phyloP scores from a whole-genome alignment of 2,888 invertebrate genomes.

The Orthosia cruda region DNA sequence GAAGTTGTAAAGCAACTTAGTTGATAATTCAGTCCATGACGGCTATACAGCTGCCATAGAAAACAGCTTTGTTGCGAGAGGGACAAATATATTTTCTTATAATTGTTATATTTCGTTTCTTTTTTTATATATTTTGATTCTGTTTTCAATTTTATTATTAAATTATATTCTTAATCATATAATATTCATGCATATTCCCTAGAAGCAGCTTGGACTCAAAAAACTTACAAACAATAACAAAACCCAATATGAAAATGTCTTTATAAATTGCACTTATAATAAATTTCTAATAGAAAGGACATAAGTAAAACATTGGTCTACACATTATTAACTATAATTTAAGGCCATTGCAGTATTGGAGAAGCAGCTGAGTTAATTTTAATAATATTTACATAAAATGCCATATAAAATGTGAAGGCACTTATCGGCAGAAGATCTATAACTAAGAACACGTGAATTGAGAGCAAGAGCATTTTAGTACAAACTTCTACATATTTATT shows the following conservation, averaged over 20 bases:
- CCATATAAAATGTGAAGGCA: conserved; percentile 55
- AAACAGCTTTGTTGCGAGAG: too few relatives aligned
- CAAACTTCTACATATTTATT: neutral
- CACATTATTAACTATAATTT: neutral
- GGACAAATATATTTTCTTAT: too few relatives aligned
- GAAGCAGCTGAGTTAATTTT: conserved; percentile 17
- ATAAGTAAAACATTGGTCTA: neutral
- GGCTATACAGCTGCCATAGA: too few relatives aligned
- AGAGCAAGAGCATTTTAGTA: conserved; percentile 34
- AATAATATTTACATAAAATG: conserved; percentile 37
- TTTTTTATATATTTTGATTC: too few relatives aligned
- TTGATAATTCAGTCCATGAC: too few relatives aligned
- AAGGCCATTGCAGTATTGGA: conserved; percentile 27
- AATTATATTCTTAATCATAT: too few relatives aligned
- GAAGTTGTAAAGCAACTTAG: too few relatives aligned
- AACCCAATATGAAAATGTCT: neutral
- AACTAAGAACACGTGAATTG: conserved; percentile 15
- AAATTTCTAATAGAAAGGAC: neutral
- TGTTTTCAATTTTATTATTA: too few relatives aligned
- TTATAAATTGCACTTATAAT: neutral
- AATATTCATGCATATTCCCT: too few relatives aligned
- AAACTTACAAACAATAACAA: neutral
- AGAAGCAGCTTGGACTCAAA: too few relatives aligned
- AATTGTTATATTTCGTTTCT: too few relatives aligned
- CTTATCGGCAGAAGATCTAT: conserved; percentile 35